Evolutionary conservation across 2,113 vertebrate species (phyloP).

Genomic region (Charadrius vociferus): DNA sequence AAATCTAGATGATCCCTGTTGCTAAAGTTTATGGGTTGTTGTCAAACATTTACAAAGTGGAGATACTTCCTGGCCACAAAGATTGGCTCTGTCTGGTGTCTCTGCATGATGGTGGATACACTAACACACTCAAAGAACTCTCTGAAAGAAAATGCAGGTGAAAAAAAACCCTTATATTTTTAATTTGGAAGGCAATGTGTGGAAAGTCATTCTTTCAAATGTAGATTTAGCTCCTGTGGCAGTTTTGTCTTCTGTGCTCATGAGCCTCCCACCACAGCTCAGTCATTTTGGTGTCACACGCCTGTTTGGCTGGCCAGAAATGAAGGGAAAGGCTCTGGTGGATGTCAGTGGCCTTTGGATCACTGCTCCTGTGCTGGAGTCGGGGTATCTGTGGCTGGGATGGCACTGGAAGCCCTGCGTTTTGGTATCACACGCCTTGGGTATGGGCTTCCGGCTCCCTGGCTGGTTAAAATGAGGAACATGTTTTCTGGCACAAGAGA

Average conservation of each 20-base stretch:
- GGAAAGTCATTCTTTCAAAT: not conserved
- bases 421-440: not conserved
- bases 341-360: no score
- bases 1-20: not conserved
- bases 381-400: not conserved
- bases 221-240: not conserved
- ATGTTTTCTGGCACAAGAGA: not conserved
- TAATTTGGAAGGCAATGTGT: not conserved
- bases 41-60: not conserved
- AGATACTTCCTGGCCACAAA: not conserved
- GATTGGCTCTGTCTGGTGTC: not conserved
- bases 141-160: not conserved
- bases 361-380: not conserved
- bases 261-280: rapidly evolving
- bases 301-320: not conserved
- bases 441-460: not conserved
- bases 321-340: not conserved
- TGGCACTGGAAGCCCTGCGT: not conserved
- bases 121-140: not conserved
- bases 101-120: not conserved
- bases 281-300: not conserved
- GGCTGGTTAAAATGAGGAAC: not conserved
- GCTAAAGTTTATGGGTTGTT: not conserved
- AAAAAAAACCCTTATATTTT: not conserved
- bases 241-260: not conserved